These are phyloP conservation scores for Oophaga sylvatica DNA, from an alignment of 2,797 vertebrate species.

Conservation along the genomic window DNA sequence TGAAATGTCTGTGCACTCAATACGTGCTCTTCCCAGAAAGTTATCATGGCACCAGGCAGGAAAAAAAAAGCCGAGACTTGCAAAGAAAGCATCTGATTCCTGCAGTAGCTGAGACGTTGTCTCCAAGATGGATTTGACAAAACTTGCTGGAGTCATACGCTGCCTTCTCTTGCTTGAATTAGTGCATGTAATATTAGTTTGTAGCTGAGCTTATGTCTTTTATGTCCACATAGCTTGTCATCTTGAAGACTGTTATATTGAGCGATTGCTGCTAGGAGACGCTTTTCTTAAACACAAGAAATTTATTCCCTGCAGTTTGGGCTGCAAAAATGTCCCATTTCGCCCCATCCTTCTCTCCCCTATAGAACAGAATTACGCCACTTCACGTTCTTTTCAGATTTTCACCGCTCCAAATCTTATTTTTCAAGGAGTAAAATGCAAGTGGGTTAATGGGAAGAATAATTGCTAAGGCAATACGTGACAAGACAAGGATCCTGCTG, in stretches of 20 bases:
- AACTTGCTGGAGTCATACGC: conserved; percentile 32
- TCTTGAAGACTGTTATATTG: conserved; percentile 48
- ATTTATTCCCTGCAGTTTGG: conserved; percentile 55
- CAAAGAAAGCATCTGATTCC: conserved; percentile 20
- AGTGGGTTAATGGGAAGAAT: conserved; percentile 48
- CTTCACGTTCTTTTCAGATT: background rate
- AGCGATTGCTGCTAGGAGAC: conserved; percentile 52
- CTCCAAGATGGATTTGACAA: conserved; percentile 42
- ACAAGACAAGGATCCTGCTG: conserved; percentile 34
- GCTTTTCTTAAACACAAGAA: conserved; percentile 53
- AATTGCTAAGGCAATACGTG: conserved; percentile 41
- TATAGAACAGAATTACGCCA: conserved; percentile 38
- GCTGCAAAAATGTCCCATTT: conserved; percentile 45
- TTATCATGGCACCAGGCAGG: conserved; percentile 11
- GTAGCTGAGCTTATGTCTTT: conserved; percentile 56
- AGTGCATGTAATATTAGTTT: conserved; percentile 57
- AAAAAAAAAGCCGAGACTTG: conserved; percentile 1
- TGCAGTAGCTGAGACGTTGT: conserved; percentile 19
- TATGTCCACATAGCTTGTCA: conserved; percentile 56
- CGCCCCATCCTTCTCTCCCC: conserved; percentile 26
- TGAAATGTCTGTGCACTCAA: conserved; percentile 25
- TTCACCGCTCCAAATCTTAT: background rate
- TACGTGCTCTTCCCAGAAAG: conserved; percentile 16
- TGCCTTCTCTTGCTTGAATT: conserved; percentile 49
- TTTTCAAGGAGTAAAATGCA: conserved; percentile 34